Evolutionary conservation across 1,140 invertebrate species (phyloP), one percentile per base, ranked within the genome.

Genomic region (Babylonia areolata): DNA sequence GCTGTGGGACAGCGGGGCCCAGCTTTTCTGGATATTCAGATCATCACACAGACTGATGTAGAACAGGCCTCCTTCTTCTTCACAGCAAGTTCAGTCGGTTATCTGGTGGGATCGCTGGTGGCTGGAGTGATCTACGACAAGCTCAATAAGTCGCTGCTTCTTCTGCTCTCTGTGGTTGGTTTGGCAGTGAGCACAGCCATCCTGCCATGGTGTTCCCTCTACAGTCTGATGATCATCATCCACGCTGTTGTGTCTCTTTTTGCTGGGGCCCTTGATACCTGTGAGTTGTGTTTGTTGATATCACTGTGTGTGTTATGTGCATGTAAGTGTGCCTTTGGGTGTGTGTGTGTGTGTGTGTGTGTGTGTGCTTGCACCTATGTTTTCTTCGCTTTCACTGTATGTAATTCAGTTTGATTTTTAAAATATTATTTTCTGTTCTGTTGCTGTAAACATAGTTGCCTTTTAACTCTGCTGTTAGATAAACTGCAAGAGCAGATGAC

Each of bases 21-120:
- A 35, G 37, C 90, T 9, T 88, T 91, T 46, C 71, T 90, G 39
- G 91, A 91, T 69, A 86, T 91, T 39, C 90, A 89, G 81, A 86
- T 89, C n/a, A 89, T 91, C 81, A 90, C 91, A 0, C 39, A 84
- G 11, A 84, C 85, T n/a, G 46, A 87, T 51, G 51, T 91, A 20
- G 86, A 89, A 3, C 51, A 86, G 75, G 91, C 86, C 0, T 88
- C 91, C 23, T 81, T 80, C 28, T 88, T 90, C 84, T 87, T 90
- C 58, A 91, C 91, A 1, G 81, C 81, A 33, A 40, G n/a, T n/a
- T 87, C 90, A n/a, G 69, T 87, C 40, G 91, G 91, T 11, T 90
- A 90, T 78, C 64, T 91, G 51, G 28, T 84, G 46, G 91, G 91
- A 15, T 87, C 91, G n/a, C 28, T 87, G 35, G 33, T 85, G 6